Conservation (phyloP, 2,113 vertebrate genomes). For the Strigops habroptila region DNA sequence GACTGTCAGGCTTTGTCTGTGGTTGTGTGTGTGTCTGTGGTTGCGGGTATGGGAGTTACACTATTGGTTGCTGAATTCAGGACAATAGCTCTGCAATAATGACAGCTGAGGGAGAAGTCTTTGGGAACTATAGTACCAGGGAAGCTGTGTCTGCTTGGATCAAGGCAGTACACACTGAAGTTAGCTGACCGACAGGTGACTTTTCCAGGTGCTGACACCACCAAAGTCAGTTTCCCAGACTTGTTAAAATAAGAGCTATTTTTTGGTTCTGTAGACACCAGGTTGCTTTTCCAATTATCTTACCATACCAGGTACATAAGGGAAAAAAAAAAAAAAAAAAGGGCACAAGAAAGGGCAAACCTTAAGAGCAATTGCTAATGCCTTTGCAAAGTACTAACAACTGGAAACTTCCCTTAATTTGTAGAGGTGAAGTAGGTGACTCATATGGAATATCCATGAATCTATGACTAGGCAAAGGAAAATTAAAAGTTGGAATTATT, state of each 20-base stretch:
- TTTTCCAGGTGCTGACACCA: neutral
- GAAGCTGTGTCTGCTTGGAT: neutral
- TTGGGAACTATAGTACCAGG: neutral
- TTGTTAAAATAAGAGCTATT: neutral
- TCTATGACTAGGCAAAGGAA: neutral
- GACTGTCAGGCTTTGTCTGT: slow-evolving; percentile 14
- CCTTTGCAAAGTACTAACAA: neutral
- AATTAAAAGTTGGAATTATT: neutral
- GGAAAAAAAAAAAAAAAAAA: neutral
- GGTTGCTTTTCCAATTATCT: neutral
- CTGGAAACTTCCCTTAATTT: neutral
- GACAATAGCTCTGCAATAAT: neutral
- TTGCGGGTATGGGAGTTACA: neutral
- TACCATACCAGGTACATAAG: neutral
- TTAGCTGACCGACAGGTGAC: neutral
- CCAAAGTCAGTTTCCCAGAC: neutral
- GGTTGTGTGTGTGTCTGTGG: neutral
- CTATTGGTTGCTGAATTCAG: slow-evolving; percentile 31
- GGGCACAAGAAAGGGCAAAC: neutral
- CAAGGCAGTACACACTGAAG: neutral
- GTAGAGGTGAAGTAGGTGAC: neutral
- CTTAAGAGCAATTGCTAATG: neutral
- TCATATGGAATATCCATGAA: neutral
- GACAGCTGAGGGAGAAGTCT: slow-evolving; percentile 12
- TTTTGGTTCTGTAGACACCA: neutral